Base-by-base conservation (phyloP, 1,140 invertebrate species). In the Drosophila paulistorum region DNA sequence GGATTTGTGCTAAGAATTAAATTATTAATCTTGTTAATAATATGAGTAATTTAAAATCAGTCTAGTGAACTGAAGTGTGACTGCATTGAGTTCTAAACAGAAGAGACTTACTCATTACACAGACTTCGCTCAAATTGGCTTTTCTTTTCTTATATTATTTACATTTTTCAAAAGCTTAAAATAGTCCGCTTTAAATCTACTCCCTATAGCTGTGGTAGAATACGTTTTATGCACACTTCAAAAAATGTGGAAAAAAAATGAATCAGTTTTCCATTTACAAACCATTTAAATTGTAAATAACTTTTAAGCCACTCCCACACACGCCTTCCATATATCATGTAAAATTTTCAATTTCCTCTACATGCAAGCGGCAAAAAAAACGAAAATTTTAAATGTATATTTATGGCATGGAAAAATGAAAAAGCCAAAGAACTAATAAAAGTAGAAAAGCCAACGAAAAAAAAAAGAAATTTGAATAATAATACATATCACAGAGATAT, bases 341-440 rank as follows among this genome's bases (percentile, higher is more conserved):
- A 54, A 68, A 78, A 71, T 77, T 78, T 78, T 77, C 68, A 77
- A 77, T 78, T 78, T 65, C 60, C 64, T 61, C 62, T 66, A 59
- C 75, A 75, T 76, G 60, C 30, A 33, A 48, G 37, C 48, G 6
- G 48, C 9, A 65, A n/a, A 37, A 37, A 70, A 68, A 71, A 54
- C 35, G 41, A 80, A 71, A 71, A 78, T 78, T 48, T 48, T 20
- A 48, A 48, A 48, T 48, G 45, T 39, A 59, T 82, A 75, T 81
- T 79, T 72, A 86, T 79, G 71, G 75, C 75, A 79, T 66, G 51
- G 58, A 64, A 68, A 74, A 74, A 77, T 64, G 70, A 51, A 64
- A 54, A 20, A 20, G 4, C n/a, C 23, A 54, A 54, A 48, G 2
- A 48, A 37, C 35, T 37, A 48, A 48, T 20, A 48, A 48, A 48